Conservation (phyloP, 2,113 vertebrate species). For the Ptilorrhoa leucosticta region DNA sequence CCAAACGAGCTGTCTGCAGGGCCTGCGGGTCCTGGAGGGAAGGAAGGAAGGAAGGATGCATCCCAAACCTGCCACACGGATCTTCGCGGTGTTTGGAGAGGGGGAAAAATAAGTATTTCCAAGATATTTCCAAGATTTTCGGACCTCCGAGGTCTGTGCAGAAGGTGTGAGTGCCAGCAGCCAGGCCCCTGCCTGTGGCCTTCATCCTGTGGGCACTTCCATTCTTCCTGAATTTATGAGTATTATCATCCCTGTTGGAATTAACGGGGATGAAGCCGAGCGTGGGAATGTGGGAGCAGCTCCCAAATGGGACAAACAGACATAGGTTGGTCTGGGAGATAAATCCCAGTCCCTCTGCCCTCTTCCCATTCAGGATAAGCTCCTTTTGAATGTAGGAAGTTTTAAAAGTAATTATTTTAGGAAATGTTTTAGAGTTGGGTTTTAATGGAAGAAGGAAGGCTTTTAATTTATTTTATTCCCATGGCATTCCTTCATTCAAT, state of each 20-base stretch:
- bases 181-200: background rate
- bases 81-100: background rate
- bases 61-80: background rate
- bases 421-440: background rate
- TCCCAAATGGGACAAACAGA: background rate
- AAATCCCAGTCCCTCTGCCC: background rate
- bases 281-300: background rate
- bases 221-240: background rate
- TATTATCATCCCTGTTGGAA: background rate
- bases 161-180: background rate
- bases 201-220: background rate
- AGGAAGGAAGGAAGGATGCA: background rate
- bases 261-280: background rate
- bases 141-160: background rate
- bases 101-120: background rate
- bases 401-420: constrained; percentile 3
- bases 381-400: constrained; percentile 1
- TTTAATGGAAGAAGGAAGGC: background rate
- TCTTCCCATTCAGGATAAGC: background rate
- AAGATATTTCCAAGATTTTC: background rate
- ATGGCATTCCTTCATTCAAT: background rate
- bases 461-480: background rate
- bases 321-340: background rate
- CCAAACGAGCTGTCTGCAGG: background rate
- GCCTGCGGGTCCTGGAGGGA: background rate